Evolutionary conservation across 2,113 vertebrate species (phyloP).

Genomic region (Sturnira hondurensis): DNA sequence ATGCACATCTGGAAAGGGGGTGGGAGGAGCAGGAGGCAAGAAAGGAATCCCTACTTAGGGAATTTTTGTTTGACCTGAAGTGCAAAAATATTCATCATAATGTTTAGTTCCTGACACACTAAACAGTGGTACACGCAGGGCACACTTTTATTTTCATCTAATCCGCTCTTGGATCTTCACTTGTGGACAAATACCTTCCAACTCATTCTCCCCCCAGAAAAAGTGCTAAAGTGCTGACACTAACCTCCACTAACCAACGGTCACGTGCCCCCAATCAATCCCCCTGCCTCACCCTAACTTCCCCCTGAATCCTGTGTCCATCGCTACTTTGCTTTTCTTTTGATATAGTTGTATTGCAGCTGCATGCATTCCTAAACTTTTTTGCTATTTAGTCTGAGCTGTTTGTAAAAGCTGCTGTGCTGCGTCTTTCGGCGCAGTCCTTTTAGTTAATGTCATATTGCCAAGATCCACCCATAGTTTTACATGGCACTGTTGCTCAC

Average conservation of each 20-base stretch:
- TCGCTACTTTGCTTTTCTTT: background rate
- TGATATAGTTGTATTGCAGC: background rate
- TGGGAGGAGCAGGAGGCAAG: background rate
- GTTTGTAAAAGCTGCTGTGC: background rate
- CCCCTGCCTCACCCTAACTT: background rate
- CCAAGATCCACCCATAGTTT: background rate
- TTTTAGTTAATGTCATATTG: background rate
- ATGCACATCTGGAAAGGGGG: conserved; percentile 10
- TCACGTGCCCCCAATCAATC: background rate
- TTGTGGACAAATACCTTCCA: background rate
- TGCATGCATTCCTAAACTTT: background rate
- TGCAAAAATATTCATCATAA: conserved; percentile 8
- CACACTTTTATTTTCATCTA: background rate
- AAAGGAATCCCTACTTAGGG: background rate
- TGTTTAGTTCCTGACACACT: background rate
- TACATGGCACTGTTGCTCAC: background rate
- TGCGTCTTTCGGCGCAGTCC: background rate
- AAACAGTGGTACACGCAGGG: background rate
- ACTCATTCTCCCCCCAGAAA: background rate
- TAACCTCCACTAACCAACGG: background rate
- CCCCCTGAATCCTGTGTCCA: background rate
- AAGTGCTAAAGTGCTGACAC: background rate
- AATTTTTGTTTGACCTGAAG: background rate
- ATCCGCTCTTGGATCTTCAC: background rate
- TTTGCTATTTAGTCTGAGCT: background rate